Evolutionary conservation across 1,140 invertebrate genomes (phyloP).

Genomic region (Drosophila obscura): DNA sequence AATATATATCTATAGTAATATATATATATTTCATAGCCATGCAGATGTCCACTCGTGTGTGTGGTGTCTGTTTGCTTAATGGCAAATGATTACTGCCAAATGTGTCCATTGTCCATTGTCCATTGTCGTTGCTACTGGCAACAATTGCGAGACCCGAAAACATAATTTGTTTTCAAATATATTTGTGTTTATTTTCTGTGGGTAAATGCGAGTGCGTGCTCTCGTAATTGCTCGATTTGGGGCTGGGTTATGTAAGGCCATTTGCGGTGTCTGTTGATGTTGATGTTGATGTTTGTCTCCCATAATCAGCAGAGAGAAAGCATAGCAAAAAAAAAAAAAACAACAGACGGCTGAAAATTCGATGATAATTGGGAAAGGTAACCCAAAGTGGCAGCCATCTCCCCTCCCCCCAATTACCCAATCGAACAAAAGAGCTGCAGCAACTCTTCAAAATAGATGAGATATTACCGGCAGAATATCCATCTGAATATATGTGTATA

Average conservation of each 20-base stretch:
- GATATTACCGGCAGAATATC: no score
- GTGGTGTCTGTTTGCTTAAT: constrained; percentile 13
- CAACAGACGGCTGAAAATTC: no score
- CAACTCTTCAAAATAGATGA: no score
- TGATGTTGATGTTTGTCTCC: neutral
- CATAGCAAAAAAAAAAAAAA: constrained; percentile 18
- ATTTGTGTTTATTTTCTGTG: constrained; percentile 12
- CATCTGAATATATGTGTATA: no score
- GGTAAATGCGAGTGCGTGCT: neutral
- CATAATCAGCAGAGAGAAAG: constrained; percentile 37
- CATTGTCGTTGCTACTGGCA: neutral
- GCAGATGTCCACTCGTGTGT: neutral
- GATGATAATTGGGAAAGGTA: no score
- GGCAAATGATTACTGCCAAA: constrained; percentile 30
- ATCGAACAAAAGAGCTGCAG: no score
- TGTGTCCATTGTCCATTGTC: neutral
- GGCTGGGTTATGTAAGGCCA: constrained; percentile 28
- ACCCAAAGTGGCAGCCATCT: no score
- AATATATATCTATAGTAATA: constrained; percentile 35
- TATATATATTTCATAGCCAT: constrained; percentile 19
- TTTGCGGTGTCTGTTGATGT: constrained; percentile 19
- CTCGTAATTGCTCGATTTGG: constrained; percentile 1
- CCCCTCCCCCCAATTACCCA: no score
- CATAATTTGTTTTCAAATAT: constrained; percentile 56
- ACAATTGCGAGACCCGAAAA: constrained; percentile 10